phyloP scores from a whole-genome alignment of 2,113 vertebrate species.

The Psilopogon haemacephalus region DNA sequence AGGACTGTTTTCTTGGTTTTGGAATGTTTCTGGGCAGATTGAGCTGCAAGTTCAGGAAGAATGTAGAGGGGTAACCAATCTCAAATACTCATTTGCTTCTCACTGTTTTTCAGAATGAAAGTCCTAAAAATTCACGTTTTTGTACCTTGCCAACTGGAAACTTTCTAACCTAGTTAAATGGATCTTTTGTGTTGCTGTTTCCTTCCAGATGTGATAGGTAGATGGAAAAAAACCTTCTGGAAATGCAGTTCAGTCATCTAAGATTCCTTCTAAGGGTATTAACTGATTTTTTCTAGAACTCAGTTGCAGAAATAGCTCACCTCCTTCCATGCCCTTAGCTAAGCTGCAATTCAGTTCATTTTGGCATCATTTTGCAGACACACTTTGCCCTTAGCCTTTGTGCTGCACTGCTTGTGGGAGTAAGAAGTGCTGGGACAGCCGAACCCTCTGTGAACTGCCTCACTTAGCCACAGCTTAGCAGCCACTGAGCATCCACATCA shows the following conservation, averaged over 20 bases:
- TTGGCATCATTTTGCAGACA: neutral
- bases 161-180: conserved; percentile 35
- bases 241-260: neutral
- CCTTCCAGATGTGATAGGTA: conserved; percentile 34
- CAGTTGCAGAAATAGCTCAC: neutral
- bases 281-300: conserved; percentile 16
- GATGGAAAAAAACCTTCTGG: neutral
- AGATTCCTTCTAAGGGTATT: conserved; percentile 2
- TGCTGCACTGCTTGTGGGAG: neutral
- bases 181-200: conserved; percentile 23
- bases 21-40: neutral
- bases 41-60: neutral
- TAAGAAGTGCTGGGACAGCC: neutral
- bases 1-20: conserved; percentile 12
- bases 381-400: neutral
- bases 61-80: neutral
- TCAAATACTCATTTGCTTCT: neutral
- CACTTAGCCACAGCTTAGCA: neutral
- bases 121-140: conserved; percentile 18
- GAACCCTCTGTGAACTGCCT: neutral
- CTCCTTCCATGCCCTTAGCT: neutral
- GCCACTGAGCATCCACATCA: neutral
- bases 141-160: neutral
- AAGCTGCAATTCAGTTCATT: neutral
- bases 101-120: neutral